Base-by-base conservation (phyloP, 2,113 vertebrate species). In the Monopterus albus region DNA sequence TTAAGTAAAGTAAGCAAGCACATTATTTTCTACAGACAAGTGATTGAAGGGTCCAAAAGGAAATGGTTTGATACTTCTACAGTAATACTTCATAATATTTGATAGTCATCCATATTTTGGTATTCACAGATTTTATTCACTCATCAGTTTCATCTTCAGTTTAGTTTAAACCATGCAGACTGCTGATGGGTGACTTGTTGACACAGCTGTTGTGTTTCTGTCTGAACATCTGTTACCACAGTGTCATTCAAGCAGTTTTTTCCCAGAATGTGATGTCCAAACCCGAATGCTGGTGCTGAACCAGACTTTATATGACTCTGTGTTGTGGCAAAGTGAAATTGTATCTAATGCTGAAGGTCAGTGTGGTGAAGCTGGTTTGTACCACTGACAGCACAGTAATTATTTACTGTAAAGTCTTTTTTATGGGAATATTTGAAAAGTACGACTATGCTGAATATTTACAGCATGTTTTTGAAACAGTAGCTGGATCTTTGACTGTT, bases 291-390 rank as follows among this genome's bases (percentile, higher is more conserved):
- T 23, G 49, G 11, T 15, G 57, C 4, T 63, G 25, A 72, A 71
- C 71, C 65, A 78, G 75, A 18, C 2, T 18, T 47, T 46, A 7
- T 31, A 31, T n/a, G n/a, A n/a, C n/a, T n/a, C 5, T 2, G 7
- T 26, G 21, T n/a, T n/a, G 45, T 31, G 0, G 14, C 7, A 29
- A 59, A 60, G 46, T 64, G 3, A 70, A 23, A 35, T 2, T 33
- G 20, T 35, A 46, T 10, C 33, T 50, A 61, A 55, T 70, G 59
- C 75, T 83, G 75, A 42, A 71, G 46, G 51, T 53, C 55, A 51
- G 43, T 39, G 38, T 45, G 26, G 31, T 29, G 0, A 70, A 59
- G 39, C 57, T 43, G 42, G n/a, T 55, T 59, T 56, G n/a, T 2
- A 29, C 11, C 55, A 39, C 58, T 13, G 36, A 28, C 17, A 21